phyloP scores from a whole-genome alignment of 2,797 vertebrate species.

The Ctenopoma multispine region DNA sequence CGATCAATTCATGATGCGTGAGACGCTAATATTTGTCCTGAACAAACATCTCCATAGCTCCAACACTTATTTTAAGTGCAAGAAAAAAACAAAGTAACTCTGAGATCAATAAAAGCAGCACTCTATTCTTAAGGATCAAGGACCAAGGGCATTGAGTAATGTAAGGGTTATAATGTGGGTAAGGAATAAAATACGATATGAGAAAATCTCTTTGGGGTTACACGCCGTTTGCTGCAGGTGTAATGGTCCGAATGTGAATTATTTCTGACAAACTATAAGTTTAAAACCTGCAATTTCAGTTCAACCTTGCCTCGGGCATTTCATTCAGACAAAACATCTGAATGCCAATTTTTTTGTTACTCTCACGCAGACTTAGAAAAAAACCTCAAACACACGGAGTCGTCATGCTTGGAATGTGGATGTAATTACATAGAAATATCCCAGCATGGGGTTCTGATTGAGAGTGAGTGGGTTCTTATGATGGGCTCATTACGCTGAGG shows the following conservation, averaged over 20 bases:
- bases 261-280: not conserved
- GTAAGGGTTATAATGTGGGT: not conserved
- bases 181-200: not conserved
- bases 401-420: slow-evolving; percentile 24
- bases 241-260: not conserved
- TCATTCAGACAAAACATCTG: not conserved
- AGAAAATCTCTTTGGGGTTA: too few relatives aligned
- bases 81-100: too few relatives aligned
- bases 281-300: not conserved
- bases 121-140: not conserved
- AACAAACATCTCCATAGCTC: too few relatives aligned
- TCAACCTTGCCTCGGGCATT: slow-evolving; percentile 30
- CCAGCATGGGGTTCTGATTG: slow-evolving; percentile 29
- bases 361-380: rapidly evolving
- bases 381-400: not conserved
- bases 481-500: slow-evolving; percentile 47
- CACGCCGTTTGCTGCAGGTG: not conserved
- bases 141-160: not conserved
- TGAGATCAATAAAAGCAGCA: not conserved
- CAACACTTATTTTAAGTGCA: too few relatives aligned
- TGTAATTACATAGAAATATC: slow-evolving; percentile 40
- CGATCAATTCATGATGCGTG: too few relatives aligned
- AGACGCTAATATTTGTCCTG: too few relatives aligned
- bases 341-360: slow-evolving; percentile 11
- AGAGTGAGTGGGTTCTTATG: slow-evolving; percentile 38